These are phyloP conservation scores for Ormyrus labotus DNA, from an alignment of 2,888 invertebrate species.

Conservation along the genomic window DNA sequence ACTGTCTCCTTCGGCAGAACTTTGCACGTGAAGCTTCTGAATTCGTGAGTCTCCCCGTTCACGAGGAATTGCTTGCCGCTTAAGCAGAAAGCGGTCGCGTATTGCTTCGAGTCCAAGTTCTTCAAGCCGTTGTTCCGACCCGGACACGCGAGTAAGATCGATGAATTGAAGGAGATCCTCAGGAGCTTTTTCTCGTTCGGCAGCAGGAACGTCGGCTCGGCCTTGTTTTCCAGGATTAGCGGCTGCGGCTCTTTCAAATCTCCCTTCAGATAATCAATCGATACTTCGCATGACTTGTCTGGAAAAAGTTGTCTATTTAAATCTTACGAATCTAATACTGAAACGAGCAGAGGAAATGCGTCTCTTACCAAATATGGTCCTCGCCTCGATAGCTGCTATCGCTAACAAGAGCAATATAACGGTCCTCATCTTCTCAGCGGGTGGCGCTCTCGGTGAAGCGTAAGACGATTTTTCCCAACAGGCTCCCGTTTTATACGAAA, in stretches of 20 bases:
- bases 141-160: conserved; percentile 66
- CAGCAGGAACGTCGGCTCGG: conserved; percentile 59
- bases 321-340: not conserved
- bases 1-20: conserved; percentile 66
- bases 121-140: conserved; percentile 63
- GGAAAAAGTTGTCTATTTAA: not conserved
- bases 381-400: not conserved
- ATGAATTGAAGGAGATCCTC: conserved; percentile 57
- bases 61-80: conserved; percentile 60
- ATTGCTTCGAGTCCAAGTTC: conserved; percentile 45
- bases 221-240: conserved; percentile 75
- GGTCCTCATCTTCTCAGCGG: conserved; percentile 6
- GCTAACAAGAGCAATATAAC: conserved; percentile 6
- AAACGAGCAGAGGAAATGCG: not conserved
- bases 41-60: conserved; percentile 56
- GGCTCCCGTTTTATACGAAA: not conserved
- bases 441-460: not conserved
- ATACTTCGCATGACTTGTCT: conserved; percentile 74
- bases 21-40: conserved; percentile 69
- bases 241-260: conserved; percentile 80
- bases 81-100: conserved; percentile 60
- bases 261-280: conserved; percentile 72
- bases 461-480: not conserved
- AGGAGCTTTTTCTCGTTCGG: conserved; percentile 61
- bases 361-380: conserved; percentile 12